Base-by-base conservation (phyloP, 2,113 vertebrate species). In the Numida meleagris region DNA sequence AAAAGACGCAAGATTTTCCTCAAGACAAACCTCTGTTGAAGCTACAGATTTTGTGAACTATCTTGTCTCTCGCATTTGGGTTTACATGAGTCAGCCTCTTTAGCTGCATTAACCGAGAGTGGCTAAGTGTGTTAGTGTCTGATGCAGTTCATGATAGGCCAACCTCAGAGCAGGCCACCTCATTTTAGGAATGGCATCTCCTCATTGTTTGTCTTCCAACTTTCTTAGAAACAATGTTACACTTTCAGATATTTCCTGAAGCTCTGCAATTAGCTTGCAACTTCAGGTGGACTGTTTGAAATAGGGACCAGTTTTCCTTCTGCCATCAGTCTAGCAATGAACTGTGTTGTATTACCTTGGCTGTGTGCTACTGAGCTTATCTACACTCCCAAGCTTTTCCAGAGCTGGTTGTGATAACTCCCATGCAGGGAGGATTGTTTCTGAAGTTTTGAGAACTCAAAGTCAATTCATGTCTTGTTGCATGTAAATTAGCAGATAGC, bases 151-250 rank as follows among this genome's bases (percentile, higher is more conserved):
- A 4, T 21, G 68, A 66, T 79, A 95, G 40, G 51, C 51, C 34
- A 66, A 19, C 40, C 50, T 94, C 65, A 7, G 1, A 63, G 14
- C 62, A 70, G 38, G 12, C 86, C 72, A 24, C 58, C 57, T 92
- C 82, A 74, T 73, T 92, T 92, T 71, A 75, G 82, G 62, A 80
- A 71, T 34, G 36, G 24, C 70, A 51, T 66, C 68, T 90, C 34
- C 91, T 53, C 2, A 12, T 84, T 51, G 80, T 82, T 83, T 91
- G 38, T 33, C 72, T 96, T 91, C 58, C 40, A 87, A 18, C 48
- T 83, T 91, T 83, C 82, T 94, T 85, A 86, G 65, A 81, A 94
- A 43, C 17, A 42, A 34, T 38, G 71, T 79, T 94, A 88, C n/a
- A 40, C 53, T 93, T 82, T 77, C 13, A 21, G 46, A 46, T 90